Evolutionary conservation across 2,113 vertebrate species (phyloP), one percentile per base, ranked within the genome.

Genomic region (Cettia cetti): DNA sequence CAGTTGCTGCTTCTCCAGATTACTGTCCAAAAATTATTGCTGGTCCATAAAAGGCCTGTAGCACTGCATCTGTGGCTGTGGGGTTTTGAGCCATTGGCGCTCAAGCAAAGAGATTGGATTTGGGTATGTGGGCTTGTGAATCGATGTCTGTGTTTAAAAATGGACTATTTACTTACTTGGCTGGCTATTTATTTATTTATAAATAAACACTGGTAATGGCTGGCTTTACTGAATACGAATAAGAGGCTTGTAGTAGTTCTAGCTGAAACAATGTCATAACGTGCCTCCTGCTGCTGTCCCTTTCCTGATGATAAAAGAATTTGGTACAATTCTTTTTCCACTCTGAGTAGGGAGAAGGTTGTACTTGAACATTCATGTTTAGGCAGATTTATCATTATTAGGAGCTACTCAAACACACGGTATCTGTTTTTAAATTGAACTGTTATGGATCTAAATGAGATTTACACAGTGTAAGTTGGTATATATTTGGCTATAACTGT

Each of bases 181-280:
- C 78, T 80, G 78, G 42, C 69, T 95, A 56, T 95, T 95, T 95
- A 93, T 96, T 96, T 96, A 96, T 97, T 96, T 95, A 94, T 94
- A 93, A 88, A 80, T 81, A 97, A 97, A 94, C 95, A 93, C 54
- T 72, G 77, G 64, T 93, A 80, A 68, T 92, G 85, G 94, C n/a
- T 52, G 79, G 85, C 88, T 96, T 88, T 92, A 47, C 77, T 96
- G 96, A 96, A 90, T 96, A 89, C 30, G 33, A 54, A 93, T 97
- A 86, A 93, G 89, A 89, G 61, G 23, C 15, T 31, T 95, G 69
- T 96, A 90, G 94, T 92, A 93, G 75, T 92, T 96, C 91, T 92
- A 82, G 26, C 40, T 71, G 86, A 80, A 95, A 90, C 57, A 93
- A 49, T 93, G 61, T 94, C 66, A 90, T 94, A 53, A 90, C 77